Conservation (phyloP, 2,797 vertebrate species). For the Nasua narica region DNA sequence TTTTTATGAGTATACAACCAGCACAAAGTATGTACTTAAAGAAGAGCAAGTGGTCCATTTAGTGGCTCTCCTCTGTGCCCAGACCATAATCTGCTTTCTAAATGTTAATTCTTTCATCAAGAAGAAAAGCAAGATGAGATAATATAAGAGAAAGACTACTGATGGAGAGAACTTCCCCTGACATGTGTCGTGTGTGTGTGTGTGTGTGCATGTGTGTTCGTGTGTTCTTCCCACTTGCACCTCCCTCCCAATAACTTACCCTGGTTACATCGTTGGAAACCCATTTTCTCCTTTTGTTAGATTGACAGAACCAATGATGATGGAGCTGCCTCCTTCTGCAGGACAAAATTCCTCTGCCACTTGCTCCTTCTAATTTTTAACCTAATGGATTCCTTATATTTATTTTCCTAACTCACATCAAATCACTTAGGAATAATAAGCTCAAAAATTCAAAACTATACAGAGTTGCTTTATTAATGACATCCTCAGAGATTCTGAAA, state of each 20-base stretch:
- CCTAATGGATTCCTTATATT: background rate
- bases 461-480: background rate
- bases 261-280: background rate
- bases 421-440: background rate
- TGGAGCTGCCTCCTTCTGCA: background rate
- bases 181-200: background rate
- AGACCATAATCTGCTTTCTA: background rate
- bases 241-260: background rate
- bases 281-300: background rate
- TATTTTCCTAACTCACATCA: background rate
- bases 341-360: background rate
- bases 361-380: background rate
- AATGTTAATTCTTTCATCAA: background rate
- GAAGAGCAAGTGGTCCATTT: background rate
- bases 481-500: background rate
- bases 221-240: rapidly evolving
- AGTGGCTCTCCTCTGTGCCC: background rate
- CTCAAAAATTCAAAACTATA: background rate
- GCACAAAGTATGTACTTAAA: background rate
- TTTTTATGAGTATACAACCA: background rate
- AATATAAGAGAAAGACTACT: background rate
- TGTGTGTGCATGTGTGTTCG: background rate
- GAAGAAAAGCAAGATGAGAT: background rate
- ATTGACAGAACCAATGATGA: background rate
- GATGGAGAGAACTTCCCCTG: background rate